phyloP scores from a whole-genome alignment of 92 coral and sea anemone species.

The Epizoanthus fatuus region DNA sequence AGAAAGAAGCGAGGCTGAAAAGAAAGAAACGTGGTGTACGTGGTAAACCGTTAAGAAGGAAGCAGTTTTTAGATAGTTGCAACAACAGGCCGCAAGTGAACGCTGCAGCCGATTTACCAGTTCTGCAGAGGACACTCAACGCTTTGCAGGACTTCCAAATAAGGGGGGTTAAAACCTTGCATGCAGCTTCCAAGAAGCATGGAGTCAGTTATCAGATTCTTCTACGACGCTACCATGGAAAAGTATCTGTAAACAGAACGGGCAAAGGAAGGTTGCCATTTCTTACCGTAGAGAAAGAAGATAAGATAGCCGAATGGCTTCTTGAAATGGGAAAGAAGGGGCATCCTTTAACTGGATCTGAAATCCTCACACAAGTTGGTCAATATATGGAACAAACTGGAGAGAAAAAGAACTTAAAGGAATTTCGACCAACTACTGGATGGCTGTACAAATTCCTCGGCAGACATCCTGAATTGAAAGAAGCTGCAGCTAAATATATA shows the following conservation, averaged over 20 bases:
- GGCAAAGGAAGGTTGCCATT: constrained; percentile 9
- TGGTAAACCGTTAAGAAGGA: neutral
- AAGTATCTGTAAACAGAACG: neutral
- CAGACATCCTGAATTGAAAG: neutral
- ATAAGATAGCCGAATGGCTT: constrained; percentile 1
- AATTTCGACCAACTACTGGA: constrained; percentile 7
- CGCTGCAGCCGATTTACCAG: neutral
- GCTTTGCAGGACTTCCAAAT: neutral
- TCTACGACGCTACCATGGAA: constrained; percentile 1
- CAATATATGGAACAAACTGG: constrained; percentile 11
- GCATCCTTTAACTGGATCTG: neutral
- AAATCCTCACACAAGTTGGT: neutral
- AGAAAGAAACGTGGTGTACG: neutral
- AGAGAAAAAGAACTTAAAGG: constrained; percentile 1
- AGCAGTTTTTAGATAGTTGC: neutral
- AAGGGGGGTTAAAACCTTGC: constrained; percentile 3
- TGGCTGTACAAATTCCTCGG: neutral
- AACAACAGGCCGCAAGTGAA: neutral
- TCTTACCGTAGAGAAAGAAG: neutral
- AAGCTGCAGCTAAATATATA: neutral
- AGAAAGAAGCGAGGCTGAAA: neutral
- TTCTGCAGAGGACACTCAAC: constrained; percentile 7
- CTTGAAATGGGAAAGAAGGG: constrained; percentile 12
- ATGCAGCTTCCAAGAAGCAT: constrained; percentile 8
- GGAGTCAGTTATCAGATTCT: neutral